Conservation (phyloP, 2,888 invertebrate genomes). For the Thereva nobilitata region DNA sequence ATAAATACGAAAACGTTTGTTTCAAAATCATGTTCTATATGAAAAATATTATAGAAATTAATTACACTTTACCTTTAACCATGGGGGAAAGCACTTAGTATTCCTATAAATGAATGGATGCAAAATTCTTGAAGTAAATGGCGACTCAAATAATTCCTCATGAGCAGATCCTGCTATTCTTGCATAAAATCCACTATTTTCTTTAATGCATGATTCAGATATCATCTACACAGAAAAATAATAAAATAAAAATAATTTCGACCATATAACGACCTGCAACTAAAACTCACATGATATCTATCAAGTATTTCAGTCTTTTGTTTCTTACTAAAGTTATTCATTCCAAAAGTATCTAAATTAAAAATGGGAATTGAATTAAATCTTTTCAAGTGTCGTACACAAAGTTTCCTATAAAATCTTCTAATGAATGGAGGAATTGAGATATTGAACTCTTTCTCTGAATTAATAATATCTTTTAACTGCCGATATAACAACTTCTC, state of each 20-base stretch:
- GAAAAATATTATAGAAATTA: neutral
- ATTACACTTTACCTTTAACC: constrained; percentile 67
- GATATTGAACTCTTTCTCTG: constrained; percentile 48
- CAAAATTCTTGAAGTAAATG: constrained; percentile 71
- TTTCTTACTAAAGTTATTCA: constrained; percentile 27
- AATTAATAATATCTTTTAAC: constrained; percentile 48
- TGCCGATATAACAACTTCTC: constrained; percentile 52
- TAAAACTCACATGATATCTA: constrained; percentile 47
- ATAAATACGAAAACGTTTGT: constrained; percentile 49
- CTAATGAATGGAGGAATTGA: constrained; percentile 53
- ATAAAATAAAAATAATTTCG: neutral
- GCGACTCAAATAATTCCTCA: constrained; percentile 66
- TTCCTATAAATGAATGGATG: constrained; percentile 86
- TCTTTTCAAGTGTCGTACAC: constrained; percentile 63
- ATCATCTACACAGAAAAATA: constrained; percentile 47
- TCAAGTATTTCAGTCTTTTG: constrained; percentile 50
- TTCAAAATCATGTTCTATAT: constrained; percentile 61
- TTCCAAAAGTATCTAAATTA: constrained; percentile 61
- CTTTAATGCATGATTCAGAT: constrained; percentile 45
- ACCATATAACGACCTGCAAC: neutral
- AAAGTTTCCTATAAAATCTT: constrained; percentile 64
- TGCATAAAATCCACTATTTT: constrained; percentile 55
- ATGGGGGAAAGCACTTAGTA: constrained; percentile 66
- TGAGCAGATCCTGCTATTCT: constrained; percentile 62
- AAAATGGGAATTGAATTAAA: constrained; percentile 62